Evolutionary conservation across 1,140 invertebrate species (phyloP).

Genomic region (Archivesica marissinica): DNA sequence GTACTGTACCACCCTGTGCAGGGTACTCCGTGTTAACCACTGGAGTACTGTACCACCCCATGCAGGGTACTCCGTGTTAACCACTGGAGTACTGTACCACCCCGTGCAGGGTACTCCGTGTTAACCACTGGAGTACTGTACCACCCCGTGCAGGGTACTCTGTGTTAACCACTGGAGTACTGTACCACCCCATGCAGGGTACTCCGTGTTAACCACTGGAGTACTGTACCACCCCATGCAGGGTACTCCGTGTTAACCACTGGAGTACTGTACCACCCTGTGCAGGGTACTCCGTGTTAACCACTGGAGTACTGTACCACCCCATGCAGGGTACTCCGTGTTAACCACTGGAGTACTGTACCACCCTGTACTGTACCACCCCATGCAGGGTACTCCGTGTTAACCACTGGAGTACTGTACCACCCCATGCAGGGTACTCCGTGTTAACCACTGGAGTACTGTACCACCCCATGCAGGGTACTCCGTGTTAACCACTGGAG

Average conservation of each 20-base stretch:
- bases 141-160: background rate
- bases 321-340: background rate
- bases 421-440: background rate
- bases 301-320: background rate
- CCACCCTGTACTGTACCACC: background rate
- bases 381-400: background rate
- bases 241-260: background rate
- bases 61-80: background rate
- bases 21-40: background rate
- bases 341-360: no score
- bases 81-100: background rate
- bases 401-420: background rate
- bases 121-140: background rate
- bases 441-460: background rate
- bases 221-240: background rate
- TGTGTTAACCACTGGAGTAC: background rate
- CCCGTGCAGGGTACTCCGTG: background rate
- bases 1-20: background rate
- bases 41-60: background rate
- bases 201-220: background rate
- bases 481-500: background rate
- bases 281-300: background rate
- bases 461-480: background rate
- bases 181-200: background rate
- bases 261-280: background rate